phyloP scores from a whole-genome alignment of 2,113 vertebrate genomes.

The Phylloscopus trochiloides region DNA sequence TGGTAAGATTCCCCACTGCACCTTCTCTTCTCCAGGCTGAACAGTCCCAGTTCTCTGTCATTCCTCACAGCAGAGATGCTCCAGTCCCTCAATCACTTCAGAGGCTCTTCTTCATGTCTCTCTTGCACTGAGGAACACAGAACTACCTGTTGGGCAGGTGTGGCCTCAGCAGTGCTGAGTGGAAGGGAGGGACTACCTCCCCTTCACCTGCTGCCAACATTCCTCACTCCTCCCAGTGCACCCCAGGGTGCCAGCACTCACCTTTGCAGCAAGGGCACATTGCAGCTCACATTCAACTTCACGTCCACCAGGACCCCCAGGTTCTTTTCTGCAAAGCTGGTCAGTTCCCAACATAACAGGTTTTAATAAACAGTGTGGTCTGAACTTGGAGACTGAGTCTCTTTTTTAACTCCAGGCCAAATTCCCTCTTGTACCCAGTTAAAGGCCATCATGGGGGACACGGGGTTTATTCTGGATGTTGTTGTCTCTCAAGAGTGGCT shows the following conservation, averaged over 20 bases:
- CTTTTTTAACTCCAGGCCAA: neutral
- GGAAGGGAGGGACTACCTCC: neutral
- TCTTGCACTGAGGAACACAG: neutral
- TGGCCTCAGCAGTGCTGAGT: neutral
- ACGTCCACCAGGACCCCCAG: neutral
- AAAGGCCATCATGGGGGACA: neutral
- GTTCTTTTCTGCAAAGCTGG: neutral
- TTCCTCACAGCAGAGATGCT: neutral
- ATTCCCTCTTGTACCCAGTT: neutral
- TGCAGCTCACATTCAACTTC: neutral
- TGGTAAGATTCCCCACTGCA: neutral
- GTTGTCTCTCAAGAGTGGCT: neutral
- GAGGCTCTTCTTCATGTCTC: neutral
- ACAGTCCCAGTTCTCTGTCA: neutral
- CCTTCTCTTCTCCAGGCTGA: neutral
- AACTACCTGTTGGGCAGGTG: neutral
- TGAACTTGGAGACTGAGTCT: neutral
- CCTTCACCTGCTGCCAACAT: neutral
- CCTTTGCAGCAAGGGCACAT: neutral
- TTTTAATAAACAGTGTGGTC: neutral
- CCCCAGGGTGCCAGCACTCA: neutral
- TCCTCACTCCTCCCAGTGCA: neutral
- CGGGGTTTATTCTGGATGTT: rapidly evolving
- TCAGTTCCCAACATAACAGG: rapidly evolving
- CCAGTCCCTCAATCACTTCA: neutral